A percentile compares a stretch with the other conserved stretches of the same genome.
Conservation (phyloP, 2,113 vertebrate genomes). For the Natator depressus region DNA sequence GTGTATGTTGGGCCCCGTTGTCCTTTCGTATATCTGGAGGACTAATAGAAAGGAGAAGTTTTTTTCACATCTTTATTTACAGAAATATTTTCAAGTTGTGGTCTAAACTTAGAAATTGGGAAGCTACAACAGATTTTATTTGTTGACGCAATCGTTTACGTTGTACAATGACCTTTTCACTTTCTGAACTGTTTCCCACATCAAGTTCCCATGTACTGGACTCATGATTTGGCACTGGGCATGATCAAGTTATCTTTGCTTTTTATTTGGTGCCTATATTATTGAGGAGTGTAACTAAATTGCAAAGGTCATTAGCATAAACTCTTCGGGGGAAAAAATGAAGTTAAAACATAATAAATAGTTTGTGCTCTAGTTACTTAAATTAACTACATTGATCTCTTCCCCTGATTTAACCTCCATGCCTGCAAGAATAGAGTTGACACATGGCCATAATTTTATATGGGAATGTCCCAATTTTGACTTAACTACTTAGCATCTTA, state of each 20-base stretch:
- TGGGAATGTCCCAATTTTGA: neutral
- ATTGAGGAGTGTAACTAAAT: neutral
- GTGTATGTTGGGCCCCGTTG: neutral
- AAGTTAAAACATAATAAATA: neutral
- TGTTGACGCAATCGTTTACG: constrained; percentile 57
- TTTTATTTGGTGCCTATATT: neutral
- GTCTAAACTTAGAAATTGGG: constrained; percentile 60
- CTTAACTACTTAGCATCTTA: neutral
- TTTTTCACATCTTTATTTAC: neutral
- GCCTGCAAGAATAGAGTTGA: neutral
- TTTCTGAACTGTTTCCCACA: constrained; percentile 71
- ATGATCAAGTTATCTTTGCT: neutral
- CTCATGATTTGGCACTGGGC: neutral
- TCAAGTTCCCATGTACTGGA: constrained; percentile 40
- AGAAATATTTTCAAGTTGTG: neutral
- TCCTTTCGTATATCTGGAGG: neutral
- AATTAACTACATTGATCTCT: neutral
- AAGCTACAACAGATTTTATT: constrained; percentile 47
- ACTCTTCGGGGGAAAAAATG: neutral
- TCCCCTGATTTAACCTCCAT: neutral
- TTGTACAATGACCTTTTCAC: constrained; percentile 67
- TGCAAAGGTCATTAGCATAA: neutral
- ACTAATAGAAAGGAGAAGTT: constrained; percentile 1
- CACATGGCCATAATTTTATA: neutral
- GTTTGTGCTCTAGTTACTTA: neutral